Percentiles rank a stretch among this genome's conserved stretches.
Conservation (phyloP, 2,113 vertebrate species). For the Steatornis caripensis region DNA sequence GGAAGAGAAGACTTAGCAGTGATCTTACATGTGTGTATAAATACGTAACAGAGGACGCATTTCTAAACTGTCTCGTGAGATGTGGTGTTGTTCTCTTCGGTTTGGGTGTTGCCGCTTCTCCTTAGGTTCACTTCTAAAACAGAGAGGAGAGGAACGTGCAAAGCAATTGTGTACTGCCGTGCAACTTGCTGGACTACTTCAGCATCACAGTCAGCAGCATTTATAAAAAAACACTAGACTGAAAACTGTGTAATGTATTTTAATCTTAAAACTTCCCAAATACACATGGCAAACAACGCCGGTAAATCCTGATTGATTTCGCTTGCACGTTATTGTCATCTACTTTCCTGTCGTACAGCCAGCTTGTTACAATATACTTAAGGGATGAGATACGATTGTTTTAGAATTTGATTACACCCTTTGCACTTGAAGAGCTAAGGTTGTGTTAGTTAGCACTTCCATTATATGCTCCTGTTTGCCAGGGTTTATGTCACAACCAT, state of each 20-base stretch:
- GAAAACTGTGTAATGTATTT: constrained; percentile 29
- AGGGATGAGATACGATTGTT: constrained; percentile 46
- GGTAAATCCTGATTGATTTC: constrained; percentile 34
- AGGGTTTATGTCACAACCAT: constrained; percentile 36
- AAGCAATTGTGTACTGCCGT: background rate
- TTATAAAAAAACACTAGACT: constrained; percentile 17
- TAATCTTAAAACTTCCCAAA: constrained; percentile 47
- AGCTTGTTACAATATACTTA: constrained; percentile 45
- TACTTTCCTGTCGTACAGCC: constrained; percentile 17
- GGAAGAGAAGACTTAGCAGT: background rate
- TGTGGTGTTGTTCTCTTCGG: background rate
- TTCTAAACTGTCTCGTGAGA: background rate
- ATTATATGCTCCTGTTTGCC: constrained; percentile 37
- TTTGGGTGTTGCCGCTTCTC: background rate
- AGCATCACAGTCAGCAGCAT: constrained; percentile 4
- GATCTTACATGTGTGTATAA: background rate
- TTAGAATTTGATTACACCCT: constrained; percentile 64
- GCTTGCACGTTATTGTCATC: constrained; percentile 43
- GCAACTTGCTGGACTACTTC: background rate
- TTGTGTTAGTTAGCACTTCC: constrained; percentile 52
- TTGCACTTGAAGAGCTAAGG: constrained; percentile 51
- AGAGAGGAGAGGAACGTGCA: background rate
- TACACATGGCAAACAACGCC: background rate
- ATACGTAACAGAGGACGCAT: background rate
- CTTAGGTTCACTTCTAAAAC: background rate